Conservation (phyloP, 92 coral and sea anemone species). For the Epizoanthus ramosus region DNA sequence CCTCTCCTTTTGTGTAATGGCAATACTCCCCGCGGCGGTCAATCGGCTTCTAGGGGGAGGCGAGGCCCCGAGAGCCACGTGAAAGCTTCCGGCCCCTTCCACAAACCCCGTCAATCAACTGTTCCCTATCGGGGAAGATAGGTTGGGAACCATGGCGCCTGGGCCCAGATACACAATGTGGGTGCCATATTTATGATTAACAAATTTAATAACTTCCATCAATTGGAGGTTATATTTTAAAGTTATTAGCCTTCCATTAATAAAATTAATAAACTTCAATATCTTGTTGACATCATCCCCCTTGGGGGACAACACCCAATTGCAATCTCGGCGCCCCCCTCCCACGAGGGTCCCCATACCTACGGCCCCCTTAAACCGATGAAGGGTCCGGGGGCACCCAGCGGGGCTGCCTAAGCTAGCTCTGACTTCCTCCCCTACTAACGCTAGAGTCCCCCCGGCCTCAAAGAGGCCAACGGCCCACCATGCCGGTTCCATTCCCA, state of each 20-base stretch:
- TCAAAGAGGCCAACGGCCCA: constrained; percentile 50
- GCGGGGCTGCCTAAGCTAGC: constrained; percentile 51
- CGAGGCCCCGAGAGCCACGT: constrained; percentile 53
- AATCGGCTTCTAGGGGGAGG: constrained; percentile 47
- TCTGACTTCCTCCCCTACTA: constrained; percentile 40
- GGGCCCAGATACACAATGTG: no score
- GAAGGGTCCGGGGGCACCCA: constrained; percentile 52
- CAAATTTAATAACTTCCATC: constrained; percentile 39
- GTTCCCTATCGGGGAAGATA: constrained; percentile 38
- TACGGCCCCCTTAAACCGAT: constrained; percentile 50
- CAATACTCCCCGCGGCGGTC: constrained; percentile 44
- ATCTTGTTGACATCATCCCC: constrained; percentile 43
- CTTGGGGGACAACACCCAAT: constrained; percentile 50
- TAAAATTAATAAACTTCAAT: constrained; percentile 43
- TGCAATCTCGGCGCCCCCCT: constrained; percentile 43
- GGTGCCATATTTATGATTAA: no score
- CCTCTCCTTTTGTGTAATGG: constrained; percentile 47
- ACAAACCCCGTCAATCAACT: constrained; percentile 50
- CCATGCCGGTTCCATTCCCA: constrained; percentile 45
- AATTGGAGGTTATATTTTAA: constrained; percentile 44
- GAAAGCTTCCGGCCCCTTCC: constrained; percentile 49
- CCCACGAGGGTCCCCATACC: constrained; percentile 46
- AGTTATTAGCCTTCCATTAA: constrained; percentile 48
- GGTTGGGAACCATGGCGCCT: constrained; percentile 29
- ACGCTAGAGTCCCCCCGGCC: constrained; percentile 52